Evolutionary conservation across 2,888 invertebrate genomes (phyloP).

Genomic region (Sphaerophoria taeniata): DNA sequence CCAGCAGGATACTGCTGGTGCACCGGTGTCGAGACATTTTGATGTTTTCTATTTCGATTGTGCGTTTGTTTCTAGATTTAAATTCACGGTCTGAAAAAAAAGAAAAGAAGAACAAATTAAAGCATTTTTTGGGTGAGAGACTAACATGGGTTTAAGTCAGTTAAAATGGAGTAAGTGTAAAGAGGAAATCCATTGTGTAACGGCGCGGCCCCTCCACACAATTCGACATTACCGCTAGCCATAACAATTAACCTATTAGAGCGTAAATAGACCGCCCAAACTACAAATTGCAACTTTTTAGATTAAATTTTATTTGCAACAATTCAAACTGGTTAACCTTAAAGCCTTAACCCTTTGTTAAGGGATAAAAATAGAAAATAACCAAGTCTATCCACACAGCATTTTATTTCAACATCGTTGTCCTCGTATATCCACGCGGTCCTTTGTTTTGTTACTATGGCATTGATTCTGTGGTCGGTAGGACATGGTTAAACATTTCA

Average conservation of each 20-base stretch:
- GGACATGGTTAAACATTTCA: constrained; percentile 24
- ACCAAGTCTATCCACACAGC: too few relatives aligned
- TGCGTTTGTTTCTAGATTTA: constrained; percentile 12
- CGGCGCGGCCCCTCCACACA: neutral
- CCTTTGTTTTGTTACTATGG: constrained; percentile 19
- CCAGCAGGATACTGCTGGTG: constrained; percentile 37
- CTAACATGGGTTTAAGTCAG: neutral
- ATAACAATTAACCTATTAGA: constrained; percentile 16
- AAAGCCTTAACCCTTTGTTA: neutral
- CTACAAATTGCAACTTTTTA: neutral
- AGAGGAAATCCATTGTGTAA: neutral
- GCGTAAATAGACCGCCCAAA: neutral
- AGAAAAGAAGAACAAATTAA: neutral
- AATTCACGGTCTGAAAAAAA: constrained; percentile 1
- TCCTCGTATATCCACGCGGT: constrained; percentile 2
- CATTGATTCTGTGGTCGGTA: constrained; percentile 44
- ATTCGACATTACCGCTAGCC: neutral
- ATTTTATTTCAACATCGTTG: too few relatives aligned
- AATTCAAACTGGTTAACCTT: constrained; percentile 13
- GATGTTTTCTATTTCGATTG: neutral
- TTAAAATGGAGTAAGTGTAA: too few relatives aligned
- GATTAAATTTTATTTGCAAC: constrained; percentile 24
- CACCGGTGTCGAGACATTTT: constrained; percentile 37
- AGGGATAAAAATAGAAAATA: neutral
- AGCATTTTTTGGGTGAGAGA: neutral